Base-by-base conservation (phyloP, 2,797 vertebrate species). In the Myotis myotis region DNA sequence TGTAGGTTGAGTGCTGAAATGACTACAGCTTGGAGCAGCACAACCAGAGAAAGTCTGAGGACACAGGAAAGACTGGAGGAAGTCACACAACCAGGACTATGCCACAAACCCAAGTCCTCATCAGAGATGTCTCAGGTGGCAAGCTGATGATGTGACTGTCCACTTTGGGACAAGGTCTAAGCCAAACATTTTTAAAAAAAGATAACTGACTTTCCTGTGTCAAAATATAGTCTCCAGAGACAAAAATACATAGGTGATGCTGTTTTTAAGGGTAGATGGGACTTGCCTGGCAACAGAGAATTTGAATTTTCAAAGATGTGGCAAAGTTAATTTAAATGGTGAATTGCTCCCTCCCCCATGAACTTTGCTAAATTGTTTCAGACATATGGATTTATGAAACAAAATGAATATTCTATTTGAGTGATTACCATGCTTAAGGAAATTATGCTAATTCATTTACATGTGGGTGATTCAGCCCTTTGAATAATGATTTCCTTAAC, bases 361-460 rank as follows among this genome's bases (percentile, higher is more conserved):
- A 83, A 79, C 19, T 74, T 86, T 62, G 13, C 25, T 92, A 76
- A 95, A 80, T 33, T 57, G 49, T 87, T 91, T 89, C n/a, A 94
- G 62, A 87, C 60, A 80, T 20, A 55, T 2, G 76, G 47, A 47
- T 76, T 76, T 88, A 85, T 0, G 28, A 92, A 89, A 92, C 62
- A 94, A 95, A 94, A 83, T 22, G 74, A 94, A 94, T 92, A 85
- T 96, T 96, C 93, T 96, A 44, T 87, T 93, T 95, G 93, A 94
- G 89, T 92, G 90, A 94, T 94, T 93, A 86, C 17, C 49, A 66
- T 57, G 55, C 85, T 94, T 97, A 93, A 92, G 70, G 38, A 97
- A 95, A 96, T 97, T 95, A 96, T 92, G 88, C 92, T 95, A 93
- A 89, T 57, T 96, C 88, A 93, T 96, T 92, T 97, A 79, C 88